Conservation (phyloP, 2,797 vertebrate genomes). For the Sphenodon punctatus region DNA sequence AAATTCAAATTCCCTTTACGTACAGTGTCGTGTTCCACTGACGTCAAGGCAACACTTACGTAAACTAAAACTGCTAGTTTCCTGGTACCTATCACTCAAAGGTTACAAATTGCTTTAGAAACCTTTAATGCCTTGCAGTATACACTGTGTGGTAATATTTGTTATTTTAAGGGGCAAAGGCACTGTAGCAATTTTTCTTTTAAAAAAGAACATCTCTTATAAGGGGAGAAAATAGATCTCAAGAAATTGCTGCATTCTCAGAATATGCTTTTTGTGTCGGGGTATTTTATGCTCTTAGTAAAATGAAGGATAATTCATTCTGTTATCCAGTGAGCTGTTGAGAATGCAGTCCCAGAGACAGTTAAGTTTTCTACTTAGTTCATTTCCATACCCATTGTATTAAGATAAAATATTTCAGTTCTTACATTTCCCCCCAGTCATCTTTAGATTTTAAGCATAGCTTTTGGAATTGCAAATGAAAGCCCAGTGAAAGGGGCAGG, state of each 20-base stretch:
- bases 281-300: background rate
- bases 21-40: conserved; percentile 1
- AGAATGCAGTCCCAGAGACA: background rate
- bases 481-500: no score
- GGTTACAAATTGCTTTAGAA: background rate
- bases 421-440: no score
- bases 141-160: conserved; percentile 44
- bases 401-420: no score
- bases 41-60: conserved; percentile 28
- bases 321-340: background rate
- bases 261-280: background rate
- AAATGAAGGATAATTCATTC: background rate
- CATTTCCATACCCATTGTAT: background rate
- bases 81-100: conserved; percentile 15
- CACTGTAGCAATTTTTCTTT: background rate
- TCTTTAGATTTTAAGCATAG: background rate
- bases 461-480: background rate
- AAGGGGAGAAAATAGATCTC: background rate
- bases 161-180: background rate
- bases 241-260: background rate
- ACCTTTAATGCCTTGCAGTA: conserved; percentile 13
- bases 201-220: background rate
- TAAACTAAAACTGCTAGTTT: conserved; percentile 18
- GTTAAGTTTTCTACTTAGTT: background rate
- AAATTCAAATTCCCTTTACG: background rate